Evolutionary conservation across 2,113 vertebrate genomes (phyloP), one percentile per base, ranked within the genome.

Genomic region (Rostratula benghalensis): DNA sequence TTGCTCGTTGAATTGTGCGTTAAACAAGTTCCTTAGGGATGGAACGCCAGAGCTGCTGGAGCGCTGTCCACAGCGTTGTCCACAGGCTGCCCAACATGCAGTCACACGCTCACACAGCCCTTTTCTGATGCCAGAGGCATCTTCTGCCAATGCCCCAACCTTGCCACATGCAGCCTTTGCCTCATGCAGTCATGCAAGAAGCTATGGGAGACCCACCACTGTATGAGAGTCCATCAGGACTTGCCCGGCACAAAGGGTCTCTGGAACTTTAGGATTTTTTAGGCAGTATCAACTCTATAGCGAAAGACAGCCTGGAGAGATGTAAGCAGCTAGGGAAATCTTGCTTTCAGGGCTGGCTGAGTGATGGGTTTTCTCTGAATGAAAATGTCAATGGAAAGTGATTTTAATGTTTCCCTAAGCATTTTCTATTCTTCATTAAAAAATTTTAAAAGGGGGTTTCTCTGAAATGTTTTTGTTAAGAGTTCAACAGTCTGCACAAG

Each of bases 401-500:
- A 84, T 95, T 94, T 92, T 54, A 89, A 67, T 83, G 76, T 93
- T 92, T 93, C 95, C 91, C 91, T 75, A 54, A 87, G 69, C 46
- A 45, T 86, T 81, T 96, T 61, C 68, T 83, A 67, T 78, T 77
- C 76, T 90, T 93, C 76, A 67, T 94, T 92, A 67, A 77, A 90
- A 88, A 96, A 90, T 88, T 17, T 46, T 81, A 75, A 89, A 41
- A 1, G 0, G 2, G 28, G n/a, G 41, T n/a, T 96, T 95, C 64
- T 94, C 90, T 92, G 63, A 83, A 76, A 80, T 65, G 41, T 12
- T 86, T 90, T 73, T 80, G 75, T 74, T 82, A 89, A 37, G 50
- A 92, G 65, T 89, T 90, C 64, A 83, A 23, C 46, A 85, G 21
- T 65, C 41, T 90, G 75, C 31, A 69, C 7, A 75, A 91, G 20